Conservation (phyloP, 2,888 invertebrate genomes). For the Agrotis ipsilon region DNA sequence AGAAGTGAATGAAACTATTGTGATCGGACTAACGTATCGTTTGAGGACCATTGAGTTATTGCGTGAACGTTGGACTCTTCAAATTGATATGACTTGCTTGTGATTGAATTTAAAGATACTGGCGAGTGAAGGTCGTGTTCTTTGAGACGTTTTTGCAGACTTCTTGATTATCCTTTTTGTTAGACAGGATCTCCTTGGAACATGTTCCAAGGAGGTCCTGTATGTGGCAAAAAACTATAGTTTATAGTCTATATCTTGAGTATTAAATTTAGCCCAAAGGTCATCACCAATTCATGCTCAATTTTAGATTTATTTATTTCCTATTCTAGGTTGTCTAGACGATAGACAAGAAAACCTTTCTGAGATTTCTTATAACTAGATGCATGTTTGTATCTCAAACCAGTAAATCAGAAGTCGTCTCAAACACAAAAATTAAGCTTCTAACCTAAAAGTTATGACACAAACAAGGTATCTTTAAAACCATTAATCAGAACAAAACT, state of each 20-base stretch:
- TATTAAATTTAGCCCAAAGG: neutral
- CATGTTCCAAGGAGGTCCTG: too few species aligned
- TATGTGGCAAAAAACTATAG: constrained; percentile 10
- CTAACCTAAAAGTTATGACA: constrained; percentile 7
- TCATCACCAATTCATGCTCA: neutral
- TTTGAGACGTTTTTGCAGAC: constrained; percentile 35
- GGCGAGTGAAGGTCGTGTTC: constrained; percentile 16
- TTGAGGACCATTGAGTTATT: constrained; percentile 70
- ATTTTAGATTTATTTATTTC: neutral
- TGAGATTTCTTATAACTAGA: neutral
- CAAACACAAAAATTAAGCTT: neutral
- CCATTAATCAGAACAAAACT: constrained; percentile 10
- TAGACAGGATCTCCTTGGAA: constrained; percentile 26
- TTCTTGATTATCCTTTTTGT: constrained; percentile 37
- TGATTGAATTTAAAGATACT: constrained; percentile 59
- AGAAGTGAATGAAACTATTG: constrained; percentile 82
- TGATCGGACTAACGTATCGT: constrained; percentile 71
- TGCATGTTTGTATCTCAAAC: neutral
- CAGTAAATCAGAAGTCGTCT: neutral
- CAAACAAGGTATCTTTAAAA: constrained; percentile 12
- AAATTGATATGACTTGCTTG: constrained; percentile 64
- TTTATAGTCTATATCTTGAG: neutral
- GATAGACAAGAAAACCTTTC: neutral
- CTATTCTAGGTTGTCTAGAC: neutral
- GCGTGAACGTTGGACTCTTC: constrained; percentile 71